These are phyloP conservation scores for Portevinia maculata DNA, from an alignment of 2,888 invertebrate species.

Conservation along the genomic window DNA sequence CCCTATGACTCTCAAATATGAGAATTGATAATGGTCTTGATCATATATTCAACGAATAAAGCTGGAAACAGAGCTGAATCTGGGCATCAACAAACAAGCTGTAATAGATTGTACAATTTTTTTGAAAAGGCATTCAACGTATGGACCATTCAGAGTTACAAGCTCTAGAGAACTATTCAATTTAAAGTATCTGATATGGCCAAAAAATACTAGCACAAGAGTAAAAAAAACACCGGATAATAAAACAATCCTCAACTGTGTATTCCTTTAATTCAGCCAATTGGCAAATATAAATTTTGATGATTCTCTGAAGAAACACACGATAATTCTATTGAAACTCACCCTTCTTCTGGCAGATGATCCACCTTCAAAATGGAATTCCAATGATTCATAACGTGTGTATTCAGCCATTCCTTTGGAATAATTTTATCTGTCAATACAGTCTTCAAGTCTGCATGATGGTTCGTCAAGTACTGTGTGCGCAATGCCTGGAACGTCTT, in stretches of 20 bases:
- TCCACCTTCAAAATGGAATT: constrained; percentile 87
- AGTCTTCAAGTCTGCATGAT: constrained; percentile 88
- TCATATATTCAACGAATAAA: too few relatives aligned
- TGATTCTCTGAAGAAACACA: constrained; percentile 14
- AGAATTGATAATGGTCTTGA: too few relatives aligned
- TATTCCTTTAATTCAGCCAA: constrained; percentile 21
- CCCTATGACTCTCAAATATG: too few relatives aligned
- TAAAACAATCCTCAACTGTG: neutral
- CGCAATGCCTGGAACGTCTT: constrained; percentile 86
- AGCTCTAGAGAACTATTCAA: too few relatives aligned
- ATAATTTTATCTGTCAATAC: constrained; percentile 88
- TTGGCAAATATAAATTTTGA: constrained; percentile 1
- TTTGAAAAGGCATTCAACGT: too few relatives aligned
- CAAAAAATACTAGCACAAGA: neutral
- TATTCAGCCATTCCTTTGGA: constrained; percentile 87
- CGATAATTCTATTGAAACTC: constrained; percentile 76
- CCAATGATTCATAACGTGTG: constrained; percentile 88
- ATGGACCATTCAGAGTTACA: too few relatives aligned
- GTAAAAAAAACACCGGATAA: neutral
- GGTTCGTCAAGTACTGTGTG: constrained; percentile 87
- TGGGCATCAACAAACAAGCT: too few relatives aligned
- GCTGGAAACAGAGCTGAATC: too few relatives aligned
- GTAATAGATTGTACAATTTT: too few relatives aligned
- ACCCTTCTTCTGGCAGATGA: constrained; percentile 88
- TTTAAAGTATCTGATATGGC: too few relatives aligned